Evolutionary conservation across 2,888 invertebrate species (phyloP).

Genomic region (Hoplodrina ambigua): DNA sequence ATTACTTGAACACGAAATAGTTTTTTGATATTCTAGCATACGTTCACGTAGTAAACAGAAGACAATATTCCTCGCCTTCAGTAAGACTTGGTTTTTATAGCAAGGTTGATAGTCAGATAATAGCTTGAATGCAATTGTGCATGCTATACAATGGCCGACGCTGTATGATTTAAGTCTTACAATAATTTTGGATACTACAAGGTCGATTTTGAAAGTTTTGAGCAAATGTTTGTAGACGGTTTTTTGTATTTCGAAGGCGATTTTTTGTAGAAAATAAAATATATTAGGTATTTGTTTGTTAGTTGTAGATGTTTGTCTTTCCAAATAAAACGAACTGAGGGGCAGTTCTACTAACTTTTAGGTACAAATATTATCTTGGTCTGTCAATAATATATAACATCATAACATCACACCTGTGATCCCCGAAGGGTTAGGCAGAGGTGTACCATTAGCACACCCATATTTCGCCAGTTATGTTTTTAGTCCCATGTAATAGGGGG

Average conservation of each 20-base stretch:
- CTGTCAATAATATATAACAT: too few relatives aligned
- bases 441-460: too few relatives aligned
- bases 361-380: too few relatives aligned
- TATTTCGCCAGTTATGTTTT: too few relatives aligned
- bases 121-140: conserved; percentile 52
- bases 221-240: conserved; percentile 17
- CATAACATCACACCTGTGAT: too few relatives aligned
- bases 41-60: conserved; percentile 18
- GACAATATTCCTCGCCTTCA: conserved; percentile 42
- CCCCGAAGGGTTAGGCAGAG: too few relatives aligned
- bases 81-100: conserved; percentile 17
- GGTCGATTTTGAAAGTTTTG: conserved; percentile 56
- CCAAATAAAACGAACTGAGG: too few relatives aligned
- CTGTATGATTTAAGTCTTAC: conserved; percentile 37
- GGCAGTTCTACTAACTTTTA: too few relatives aligned
- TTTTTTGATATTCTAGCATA: conserved; percentile 21
- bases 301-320: too few relatives aligned
- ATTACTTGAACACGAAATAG: background rate
- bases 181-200: conserved; percentile 54
- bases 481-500: too few relatives aligned
- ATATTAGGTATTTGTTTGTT: too few relatives aligned
- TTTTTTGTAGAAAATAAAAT: background rate
- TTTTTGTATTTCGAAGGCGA: background rate
- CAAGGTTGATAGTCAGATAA: conserved; percentile 61
- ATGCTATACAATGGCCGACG: conserved; percentile 43